Base-by-base conservation (phyloP, 2,797 vertebrate genomes). In the Takifugu rubripes region DNA sequence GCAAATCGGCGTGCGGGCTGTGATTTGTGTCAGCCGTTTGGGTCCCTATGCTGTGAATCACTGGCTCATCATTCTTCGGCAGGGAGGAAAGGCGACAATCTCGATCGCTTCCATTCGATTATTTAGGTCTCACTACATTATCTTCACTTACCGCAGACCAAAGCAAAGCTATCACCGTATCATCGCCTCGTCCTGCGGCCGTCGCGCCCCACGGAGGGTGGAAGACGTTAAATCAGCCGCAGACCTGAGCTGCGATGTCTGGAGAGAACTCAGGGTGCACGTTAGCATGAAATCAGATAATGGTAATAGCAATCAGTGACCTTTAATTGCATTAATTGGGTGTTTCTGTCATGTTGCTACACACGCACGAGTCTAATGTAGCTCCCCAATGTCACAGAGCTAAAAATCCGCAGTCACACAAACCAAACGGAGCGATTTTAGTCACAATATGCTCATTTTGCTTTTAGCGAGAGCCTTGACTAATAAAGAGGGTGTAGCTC, bases 401-500 rank as follows among this genome's bases (percentile, higher is more conserved):
- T 40, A 21, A 59, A 44, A 5, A 25, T 10, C 1, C 25, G 21
- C 6, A 48, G 21, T 24, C 24, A n/a, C 16, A 5, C 44, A 17
- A 25, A 50, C 42, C 5, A 16, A 56, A 57, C 53, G 10, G 17
- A 25, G 9, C 6, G 52, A 27, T 49, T 66, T 54, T 25, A 49
- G 6, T 14, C 26, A 31, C 25, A 45, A 48, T 42, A 25, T 9
- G 45, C 52, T 14, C 3, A 11, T 21, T 44, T 33, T n/a, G 31
- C 54, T 56, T 52, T 54, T n/a, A 26, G 26, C 36, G 2, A 54
- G 47, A 65, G 54, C 59, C 68, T 49, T 54, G 66, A 68, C 62
- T 70, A 55, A 62, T 67, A 81, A 78, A 77, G 67, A 75, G 42
- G 58, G 61, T 45, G 54, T 43, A 43, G 73, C 64, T 76, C 64